Evolutionary conservation across 1,140 invertebrate genomes (phyloP), one percentile per base, ranked within the genome.

Genomic region (Tenebrio molitor): DNA sequence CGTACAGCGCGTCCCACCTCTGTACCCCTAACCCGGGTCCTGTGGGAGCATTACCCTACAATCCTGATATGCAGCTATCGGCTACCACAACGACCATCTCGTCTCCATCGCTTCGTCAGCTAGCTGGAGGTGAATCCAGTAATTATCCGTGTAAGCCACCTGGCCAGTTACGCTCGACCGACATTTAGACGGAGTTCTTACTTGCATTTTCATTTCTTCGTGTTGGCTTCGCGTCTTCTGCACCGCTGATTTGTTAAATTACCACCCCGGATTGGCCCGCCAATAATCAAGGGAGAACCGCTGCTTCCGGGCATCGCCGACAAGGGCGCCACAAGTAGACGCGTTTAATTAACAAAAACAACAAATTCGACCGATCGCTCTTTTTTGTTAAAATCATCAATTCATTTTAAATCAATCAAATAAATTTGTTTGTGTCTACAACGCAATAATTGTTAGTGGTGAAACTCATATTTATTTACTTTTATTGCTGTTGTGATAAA

Each of bases 21-120:
- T 41, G 25, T 44, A 44, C 19, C 65, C 74, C 21, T 71, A 46
- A 36, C 44, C 46, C 21, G 15, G 62, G 44, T 74, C 71, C 67
- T 69, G 21, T 23, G 75, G 71, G 75, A 71, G 70, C 76, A 75
- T 73, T 75, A 77, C 44, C 76, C 73, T 75, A 73, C 71, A 72
- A 77, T 73, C 44, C 73, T 66, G 71, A 69, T 73, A 58, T 41
- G 62, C 62, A 36, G 58, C 73, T 71, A 72, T 71, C 62, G 72
- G 66, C 71, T 73, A 71, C 71, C 65, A 29, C 69, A 74, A 69
- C 58, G 21, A 70, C 72, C 53, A 29, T 50, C 50, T 53, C 44
- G 16, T 53, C 25, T 39, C 71, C 64, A 69, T 23, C 70, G 29
- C 42, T 29, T 66, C 34, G 36, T 34, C 25, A 36, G 5, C 41